Conservation (phyloP, 2,113 vertebrate species). For the Urocitellus parryii region DNA sequence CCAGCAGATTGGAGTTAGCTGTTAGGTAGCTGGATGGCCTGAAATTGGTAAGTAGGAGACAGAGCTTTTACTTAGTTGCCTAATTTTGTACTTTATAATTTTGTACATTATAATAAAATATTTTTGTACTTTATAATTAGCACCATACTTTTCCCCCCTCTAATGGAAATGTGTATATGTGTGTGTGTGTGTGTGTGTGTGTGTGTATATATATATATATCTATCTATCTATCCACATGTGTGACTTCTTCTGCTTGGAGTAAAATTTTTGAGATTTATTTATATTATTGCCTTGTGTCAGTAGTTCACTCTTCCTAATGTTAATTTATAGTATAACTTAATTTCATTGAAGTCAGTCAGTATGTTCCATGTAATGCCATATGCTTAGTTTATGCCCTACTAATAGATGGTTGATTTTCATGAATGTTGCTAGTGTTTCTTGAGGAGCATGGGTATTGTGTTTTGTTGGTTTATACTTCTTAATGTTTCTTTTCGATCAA, state of each 20-base stretch:
- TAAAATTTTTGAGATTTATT: not conserved
- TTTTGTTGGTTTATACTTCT: constrained; percentile 23
- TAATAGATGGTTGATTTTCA: not conserved
- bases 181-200: too few relatives aligned
- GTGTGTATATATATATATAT: too few relatives aligned
- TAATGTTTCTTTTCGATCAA: not conserved
- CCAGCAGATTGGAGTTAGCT: not conserved
- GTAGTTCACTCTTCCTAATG: not conserved
- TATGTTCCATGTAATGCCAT: not conserved
- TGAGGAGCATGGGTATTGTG: not conserved
- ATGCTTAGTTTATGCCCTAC: not conserved
- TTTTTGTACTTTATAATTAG: not conserved
- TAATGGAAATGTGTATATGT: not conserved
- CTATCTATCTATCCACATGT: not conserved
- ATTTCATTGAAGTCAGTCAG: not conserved
- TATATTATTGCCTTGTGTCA: not conserved
- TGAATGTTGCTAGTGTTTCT: not conserved
- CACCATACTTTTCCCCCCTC: not conserved
- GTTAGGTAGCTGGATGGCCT: not conserved
- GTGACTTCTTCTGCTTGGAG: not conserved
- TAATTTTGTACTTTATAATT: too few relatives aligned
- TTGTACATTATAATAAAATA: too few relatives aligned
- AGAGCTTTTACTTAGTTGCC: not conserved
- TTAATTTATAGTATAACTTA: not conserved
- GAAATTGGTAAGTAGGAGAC: not conserved